Evolutionary conservation across 1,140 invertebrate genomes (phyloP), one percentile per base, ranked within the genome.

Genomic region (Micrasema longulum): DNA sequence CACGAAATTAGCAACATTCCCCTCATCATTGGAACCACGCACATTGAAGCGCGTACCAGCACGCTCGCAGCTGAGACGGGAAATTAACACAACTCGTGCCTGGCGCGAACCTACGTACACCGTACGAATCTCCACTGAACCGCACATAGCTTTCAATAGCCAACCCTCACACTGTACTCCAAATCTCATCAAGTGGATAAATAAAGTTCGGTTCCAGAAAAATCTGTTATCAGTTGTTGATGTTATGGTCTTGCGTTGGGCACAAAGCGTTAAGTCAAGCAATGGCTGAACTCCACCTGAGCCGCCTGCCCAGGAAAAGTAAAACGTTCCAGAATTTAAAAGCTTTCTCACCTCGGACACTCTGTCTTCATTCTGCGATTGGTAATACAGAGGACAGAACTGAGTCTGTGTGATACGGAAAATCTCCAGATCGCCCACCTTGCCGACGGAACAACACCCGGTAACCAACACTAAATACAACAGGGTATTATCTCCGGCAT

Each of bases 1-100:
- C 9, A 99, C 97, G 89, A 99, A 99, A 87, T 99, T 99, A 1
- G 98, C 98, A 36, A 99, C 98, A 87, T 98, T 94, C 0, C 98
- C 98, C 82, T 98, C 95, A 86, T 99, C 98, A 85, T 99, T 99
- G 38, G 92, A 95, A n/a, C 98, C 98, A 76, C 98, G 87, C 0
- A 99, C 97, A 86, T 99, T 99, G 80, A 99, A 99, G 80, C 94
- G 89, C 11, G 97, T 98, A 5, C 97, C 97, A 43, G 96, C 96
- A 77, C 98, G 87, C 86, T 99, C 97, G 84, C 95, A 98, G 81
- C 96, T 99, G 3, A 99, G 87, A 66, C 98, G 87, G 10, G 98
- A 99, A 65, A 99, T 92, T 16, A 99, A 89, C 7, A 95, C 95
- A 1, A 97, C 95, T 78, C 95, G 90, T 5, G 96, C 97, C 84